Base-by-base conservation (phyloP, 1,140 invertebrate species). In the Zaprionus ghesquierei region DNA sequence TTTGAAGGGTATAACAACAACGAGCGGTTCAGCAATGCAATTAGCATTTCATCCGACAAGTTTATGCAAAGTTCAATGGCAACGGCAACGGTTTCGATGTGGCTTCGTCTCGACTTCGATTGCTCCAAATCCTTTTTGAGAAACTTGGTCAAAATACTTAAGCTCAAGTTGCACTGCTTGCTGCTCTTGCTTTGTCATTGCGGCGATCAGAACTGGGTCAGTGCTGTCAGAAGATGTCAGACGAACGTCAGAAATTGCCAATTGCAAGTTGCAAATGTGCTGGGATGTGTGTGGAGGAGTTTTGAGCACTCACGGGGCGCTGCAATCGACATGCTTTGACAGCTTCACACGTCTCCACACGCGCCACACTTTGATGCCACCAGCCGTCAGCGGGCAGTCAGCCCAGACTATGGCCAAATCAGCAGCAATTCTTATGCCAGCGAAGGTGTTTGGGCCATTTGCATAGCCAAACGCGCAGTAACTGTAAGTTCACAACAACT, bases 81-180 rank as follows among this genome's bases (percentile, higher is more conserved):
- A 77, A 50, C 56, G 38, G 27, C 65, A 53, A 25, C 58, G n/a
- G 49, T n/a, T n/a, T n/a, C n/a, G n/a, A n/a, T n/a, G n/a, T n/a
- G n/a, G n/a, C n/a, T n/a, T n/a, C n/a, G n/a, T n/a, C n/a, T n/a
- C 41, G n/a, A 18, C 10, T 31, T 31, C 46, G 64, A 68, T 54
- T 73, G 60, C 53, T 74, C 75, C 60, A 81, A 87, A 87, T 86
- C 79, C 82, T 76, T 74, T 46, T 61, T 6, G 9, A 60, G 60
- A 85, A 87, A 82, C 84, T 87, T 86, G 82, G 79, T 69, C 84
- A 87, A 82, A 72, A 77, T 78, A 77, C 78, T 75, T 72, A 78
- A 75, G 53, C 50, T 59, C 61, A 27, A 54, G 50, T 49, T 54
- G 69, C 69, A 60, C 22, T 53, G n/a, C 18, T 46, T 12, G 33